These are phyloP conservation scores for Abrostola tripartita DNA, from an alignment of 2,888 invertebrate genomes.

Conservation along the genomic window DNA sequence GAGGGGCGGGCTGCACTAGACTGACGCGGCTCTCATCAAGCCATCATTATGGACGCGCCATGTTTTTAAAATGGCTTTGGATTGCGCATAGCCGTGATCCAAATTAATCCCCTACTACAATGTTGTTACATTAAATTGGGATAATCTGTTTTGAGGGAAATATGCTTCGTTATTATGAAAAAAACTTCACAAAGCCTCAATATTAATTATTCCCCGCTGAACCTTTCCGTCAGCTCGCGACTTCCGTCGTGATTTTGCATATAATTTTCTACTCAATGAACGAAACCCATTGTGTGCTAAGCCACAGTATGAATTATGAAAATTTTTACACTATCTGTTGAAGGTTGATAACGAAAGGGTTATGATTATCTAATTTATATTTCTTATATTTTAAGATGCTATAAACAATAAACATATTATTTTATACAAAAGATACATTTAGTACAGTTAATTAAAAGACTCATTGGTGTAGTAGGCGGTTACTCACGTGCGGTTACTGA, in stretches of 20 bases:
- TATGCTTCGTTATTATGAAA: slow-evolving; percentile 68
- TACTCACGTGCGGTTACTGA: too few relatives aligned
- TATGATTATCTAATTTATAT: background rate
- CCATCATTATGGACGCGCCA: slow-evolving; percentile 85
- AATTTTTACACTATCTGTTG: slow-evolving; percentile 37
- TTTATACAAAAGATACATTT: background rate
- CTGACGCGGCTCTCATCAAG: slow-evolving; percentile 82
- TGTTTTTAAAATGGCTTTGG: slow-evolving; percentile 85
- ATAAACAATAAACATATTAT: background rate
- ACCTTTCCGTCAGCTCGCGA: slow-evolving; percentile 72
- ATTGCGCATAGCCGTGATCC: slow-evolving; percentile 78
- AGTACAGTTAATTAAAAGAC: too few relatives aligned
- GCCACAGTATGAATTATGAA: slow-evolving; percentile 40
- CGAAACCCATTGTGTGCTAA: slow-evolving; percentile 63
- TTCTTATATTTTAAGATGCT: background rate
- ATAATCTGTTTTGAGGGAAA: slow-evolving; percentile 72
- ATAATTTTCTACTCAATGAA: slow-evolving; percentile 85
- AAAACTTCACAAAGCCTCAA: slow-evolving; percentile 71
- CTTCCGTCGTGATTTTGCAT: slow-evolving; percentile 85
- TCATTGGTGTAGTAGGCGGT: too few relatives aligned
- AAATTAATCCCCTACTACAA: slow-evolving; percentile 83
- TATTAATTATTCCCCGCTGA: slow-evolving; percentile 79
- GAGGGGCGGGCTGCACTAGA: slow-evolving; percentile 64
- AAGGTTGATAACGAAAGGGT: slow-evolving; percentile 19
- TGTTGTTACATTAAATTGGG: slow-evolving; percentile 76